Conservation (phyloP, 2,888 invertebrate genomes). For the Ephialtes manifestator region DNA sequence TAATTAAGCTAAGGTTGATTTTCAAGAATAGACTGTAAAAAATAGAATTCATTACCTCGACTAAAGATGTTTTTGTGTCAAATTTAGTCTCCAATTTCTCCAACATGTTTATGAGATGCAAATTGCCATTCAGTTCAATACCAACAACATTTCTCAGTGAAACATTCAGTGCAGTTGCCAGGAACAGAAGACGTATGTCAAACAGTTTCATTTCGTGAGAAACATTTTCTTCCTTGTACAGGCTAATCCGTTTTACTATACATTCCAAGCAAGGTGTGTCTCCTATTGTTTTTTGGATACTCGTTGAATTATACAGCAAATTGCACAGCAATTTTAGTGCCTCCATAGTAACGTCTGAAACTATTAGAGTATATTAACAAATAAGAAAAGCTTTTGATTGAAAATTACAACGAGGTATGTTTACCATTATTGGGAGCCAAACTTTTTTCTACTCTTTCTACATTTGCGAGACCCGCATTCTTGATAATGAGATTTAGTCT, state of each 20-base stretch:
- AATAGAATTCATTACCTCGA: constrained; percentile 40
- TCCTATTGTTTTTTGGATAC: constrained; percentile 87
- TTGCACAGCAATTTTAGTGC: constrained; percentile 96
- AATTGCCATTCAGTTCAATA: constrained; percentile 90
- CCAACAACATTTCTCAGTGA: constrained; percentile 90
- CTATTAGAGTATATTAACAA: constrained; percentile 40
- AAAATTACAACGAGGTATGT: neutral
- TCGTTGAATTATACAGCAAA: constrained; percentile 92
- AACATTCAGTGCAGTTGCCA: constrained; percentile 94
- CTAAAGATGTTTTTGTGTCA: constrained; percentile 5
- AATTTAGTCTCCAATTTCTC: constrained; percentile 87
- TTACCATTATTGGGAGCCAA: constrained; percentile 84
- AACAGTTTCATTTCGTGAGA: constrained; percentile 93
- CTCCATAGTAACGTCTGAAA: constrained; percentile 89
- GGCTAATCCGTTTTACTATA: constrained; percentile 91
- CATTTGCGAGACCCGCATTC: constrained; percentile 88
- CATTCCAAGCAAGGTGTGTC: constrained; percentile 84
- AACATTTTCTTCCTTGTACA: constrained; percentile 87
- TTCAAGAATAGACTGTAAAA: constrained; percentile 24
- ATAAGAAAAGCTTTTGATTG: constrained; percentile 41
- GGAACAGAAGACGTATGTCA: constrained; percentile 95
- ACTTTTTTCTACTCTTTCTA: constrained; percentile 85
- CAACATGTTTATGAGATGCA: constrained; percentile 90
- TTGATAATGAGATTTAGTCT: constrained; percentile 90
- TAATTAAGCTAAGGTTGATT: neutral